These are phyloP conservation scores for Herpetotheres cachinnans DNA, from an alignment of 2,113 vertebrate species.

Conservation along the genomic window DNA sequence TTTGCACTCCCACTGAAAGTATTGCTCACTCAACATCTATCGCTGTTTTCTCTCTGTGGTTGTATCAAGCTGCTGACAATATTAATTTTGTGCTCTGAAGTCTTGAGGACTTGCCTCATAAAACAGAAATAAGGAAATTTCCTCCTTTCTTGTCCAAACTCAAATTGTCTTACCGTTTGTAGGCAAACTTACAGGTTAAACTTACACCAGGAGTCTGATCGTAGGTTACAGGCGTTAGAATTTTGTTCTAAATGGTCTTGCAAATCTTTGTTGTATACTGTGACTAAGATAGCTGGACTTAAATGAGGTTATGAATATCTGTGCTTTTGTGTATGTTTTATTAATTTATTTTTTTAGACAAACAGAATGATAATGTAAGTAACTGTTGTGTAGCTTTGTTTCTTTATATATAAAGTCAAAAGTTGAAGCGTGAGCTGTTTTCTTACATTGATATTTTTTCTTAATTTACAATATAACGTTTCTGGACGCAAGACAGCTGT, in stretches of 20 bases:
- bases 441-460: not conserved
- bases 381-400: not conserved
- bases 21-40: not conserved
- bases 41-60: not conserved
- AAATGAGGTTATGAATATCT: not conserved
- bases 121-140: not conserved
- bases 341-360: not conserved
- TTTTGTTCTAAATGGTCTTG: not conserved
- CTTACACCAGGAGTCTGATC: not conserved
- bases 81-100: not conserved
- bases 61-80: not conserved
- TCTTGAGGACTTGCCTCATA: not conserved
- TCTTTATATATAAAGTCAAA: not conserved
- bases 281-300: not conserved
- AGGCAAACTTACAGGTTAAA: not conserved
- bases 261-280: not conserved
- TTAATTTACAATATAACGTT: not conserved
- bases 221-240: not conserved
- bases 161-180: not conserved
- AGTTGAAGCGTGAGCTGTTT: not conserved
- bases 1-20: not conserved
- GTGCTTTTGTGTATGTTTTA: not conserved
- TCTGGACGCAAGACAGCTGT: not conserved
- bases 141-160: not conserved
- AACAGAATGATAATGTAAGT: not conserved